phyloP scores from a whole-genome alignment of 1,140 invertebrate genomes.

The Polyergus mexicanus region DNA sequence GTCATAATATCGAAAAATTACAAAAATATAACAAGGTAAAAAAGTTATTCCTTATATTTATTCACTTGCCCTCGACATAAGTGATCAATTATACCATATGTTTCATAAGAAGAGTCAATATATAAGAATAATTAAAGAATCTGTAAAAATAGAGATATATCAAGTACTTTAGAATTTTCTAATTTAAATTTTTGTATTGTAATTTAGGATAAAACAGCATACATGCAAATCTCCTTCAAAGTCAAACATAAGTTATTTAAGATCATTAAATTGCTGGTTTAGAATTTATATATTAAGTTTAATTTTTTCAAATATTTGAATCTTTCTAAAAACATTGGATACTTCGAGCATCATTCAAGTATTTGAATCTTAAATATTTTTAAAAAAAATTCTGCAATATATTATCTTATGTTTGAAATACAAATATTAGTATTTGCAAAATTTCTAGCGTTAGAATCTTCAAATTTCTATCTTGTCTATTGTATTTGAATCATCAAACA shows the following conservation, averaged over 20 bases:
- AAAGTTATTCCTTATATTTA: neutral
- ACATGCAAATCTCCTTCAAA: neutral
- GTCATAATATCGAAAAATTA: slow-evolving; percentile 36
- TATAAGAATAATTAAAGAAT: neutral
- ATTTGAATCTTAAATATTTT: no score
- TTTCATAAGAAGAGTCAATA: neutral
- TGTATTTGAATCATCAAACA: no score
- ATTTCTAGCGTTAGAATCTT: no score
- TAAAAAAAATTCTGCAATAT: no score
- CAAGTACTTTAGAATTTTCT: neutral
- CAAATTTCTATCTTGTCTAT: no score
- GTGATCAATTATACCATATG: neutral
- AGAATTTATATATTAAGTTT: no score
- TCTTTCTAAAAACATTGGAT: no score
- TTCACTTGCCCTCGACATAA: neutral
- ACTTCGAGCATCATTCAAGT: no score
- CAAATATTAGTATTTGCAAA: no score
- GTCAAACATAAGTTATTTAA: no score
- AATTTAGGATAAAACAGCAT: neutral
- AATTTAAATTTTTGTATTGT: neutral
- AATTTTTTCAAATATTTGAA: no score
- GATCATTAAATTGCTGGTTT: neutral
- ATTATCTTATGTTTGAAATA: no score
- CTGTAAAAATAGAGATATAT: neutral
- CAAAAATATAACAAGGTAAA: slow-evolving; percentile 49